Evolutionary conservation across 1,140 invertebrate genomes (phyloP), one percentile per base, ranked within the genome.

Genomic region (Cephus cinctus): DNA sequence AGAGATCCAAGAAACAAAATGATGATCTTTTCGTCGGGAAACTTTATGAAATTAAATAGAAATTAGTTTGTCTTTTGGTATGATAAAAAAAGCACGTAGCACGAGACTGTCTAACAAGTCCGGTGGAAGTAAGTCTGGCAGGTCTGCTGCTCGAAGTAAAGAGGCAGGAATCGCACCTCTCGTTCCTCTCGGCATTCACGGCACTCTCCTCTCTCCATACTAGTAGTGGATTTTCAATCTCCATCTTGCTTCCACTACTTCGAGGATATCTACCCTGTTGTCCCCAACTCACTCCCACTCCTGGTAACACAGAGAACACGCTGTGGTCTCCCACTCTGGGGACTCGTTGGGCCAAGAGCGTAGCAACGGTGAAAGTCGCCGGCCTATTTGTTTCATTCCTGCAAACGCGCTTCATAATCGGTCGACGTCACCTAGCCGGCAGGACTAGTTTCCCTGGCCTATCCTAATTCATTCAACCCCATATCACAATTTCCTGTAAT

Each of bases 371-470:
- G 70, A 71, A 73, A 73, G 70, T 73, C 70, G 61, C 65, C 69
- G 70, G 70, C 67, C 70, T 73, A 71, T 70, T 73, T 70, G 67
- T 67, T 68, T 69, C 62, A 57, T 65, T 49, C 47, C 64, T 55
- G 59, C 64, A 52, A 63, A 60, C 58, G 59, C 53, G 50, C 54
- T 47, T 43, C 32, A 36, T 36, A 36, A 36, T 36, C 34, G 34
- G 15, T 15, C 34, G 34, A 36, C 34, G 34, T 36, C 34, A 36
- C 34, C 19, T 11, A 12, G n/a, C n/a, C n/a, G n/a, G 19, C 34
- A 36, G 34, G 34, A 12, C 34, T 36, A 36, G 34, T 36, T 36
- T 36, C n/a, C n/a, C n/a, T n/a, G n/a, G n/a, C n/a, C n/a, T n/a
- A n/a, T n/a, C n/a, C n/a, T n/a, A n/a, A n/a, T n/a, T n/a, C n/a